These are phyloP conservation scores for Protosalanx chinensis DNA, from an alignment of 2,797 vertebrate species.

Conservation along the genomic window DNA sequence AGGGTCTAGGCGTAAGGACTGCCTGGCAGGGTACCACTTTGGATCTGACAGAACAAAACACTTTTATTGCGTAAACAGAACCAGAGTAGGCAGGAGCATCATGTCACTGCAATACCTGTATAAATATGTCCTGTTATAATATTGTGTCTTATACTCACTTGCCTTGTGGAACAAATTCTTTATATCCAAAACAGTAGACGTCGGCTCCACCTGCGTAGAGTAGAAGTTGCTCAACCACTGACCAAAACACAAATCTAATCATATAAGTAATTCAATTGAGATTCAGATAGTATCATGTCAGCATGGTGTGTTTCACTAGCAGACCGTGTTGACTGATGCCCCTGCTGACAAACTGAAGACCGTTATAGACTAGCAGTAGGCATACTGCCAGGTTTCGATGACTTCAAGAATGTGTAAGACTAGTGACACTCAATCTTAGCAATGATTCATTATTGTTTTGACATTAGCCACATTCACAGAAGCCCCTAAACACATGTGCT, in stretches of 20 bases:
- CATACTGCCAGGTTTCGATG: not conserved
- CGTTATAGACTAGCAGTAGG: not conserved
- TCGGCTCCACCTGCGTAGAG: conserved; percentile 85
- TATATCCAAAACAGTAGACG: conserved; percentile 87
- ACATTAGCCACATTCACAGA: conserved; percentile 21
- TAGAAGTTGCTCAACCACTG: conserved; percentile 3
- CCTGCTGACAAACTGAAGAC: not conserved
- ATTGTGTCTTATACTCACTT: conserved; percentile 70
- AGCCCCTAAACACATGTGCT: conserved; percentile 29
- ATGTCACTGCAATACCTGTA: not conserved
- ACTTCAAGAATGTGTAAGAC: conserved; percentile 13
- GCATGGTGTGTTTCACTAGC: not conserved
- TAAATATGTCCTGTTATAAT: conserved; percentile 1
- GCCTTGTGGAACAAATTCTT: conserved; percentile 91
- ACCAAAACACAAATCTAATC: conserved; percentile 1
- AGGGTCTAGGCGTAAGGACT: conserved; percentile 89
- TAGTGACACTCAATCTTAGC: conserved; percentile 19
- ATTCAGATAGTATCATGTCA: not conserved
- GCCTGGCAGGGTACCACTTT: conserved; percentile 91
- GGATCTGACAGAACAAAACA: conserved; percentile 75
- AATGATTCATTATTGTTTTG: conserved; percentile 5
- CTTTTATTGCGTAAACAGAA: conserved; percentile 22
- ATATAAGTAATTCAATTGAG: not conserved
- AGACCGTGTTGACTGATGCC: not conserved
- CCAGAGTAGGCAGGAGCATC: conserved; percentile 9